phyloP scores from a whole-genome alignment of 2,888 invertebrate species.

The Palloptera scutellata region DNA sequence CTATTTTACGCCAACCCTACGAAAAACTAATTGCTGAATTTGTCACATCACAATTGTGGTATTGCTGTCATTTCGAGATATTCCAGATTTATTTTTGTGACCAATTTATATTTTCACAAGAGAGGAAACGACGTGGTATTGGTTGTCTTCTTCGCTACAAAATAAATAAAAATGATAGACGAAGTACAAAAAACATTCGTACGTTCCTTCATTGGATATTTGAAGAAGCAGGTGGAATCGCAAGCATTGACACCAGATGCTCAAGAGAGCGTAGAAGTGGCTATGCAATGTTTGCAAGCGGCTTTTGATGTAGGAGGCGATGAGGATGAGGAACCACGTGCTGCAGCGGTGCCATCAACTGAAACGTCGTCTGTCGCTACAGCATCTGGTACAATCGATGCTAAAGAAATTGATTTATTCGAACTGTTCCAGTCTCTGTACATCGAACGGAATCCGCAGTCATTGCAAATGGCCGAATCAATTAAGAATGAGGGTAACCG shows the following conservation, averaged over 20 bases:
- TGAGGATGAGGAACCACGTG: slow-evolving; percentile 40
- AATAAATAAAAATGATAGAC: slow-evolving; percentile 53
- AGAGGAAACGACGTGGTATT: too few relatives aligned
- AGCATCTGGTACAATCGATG: slow-evolving; percentile 25
- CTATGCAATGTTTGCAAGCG: slow-evolving; percentile 92
- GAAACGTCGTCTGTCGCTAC: slow-evolving; percentile 27
- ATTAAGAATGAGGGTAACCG: slow-evolving; percentile 88
- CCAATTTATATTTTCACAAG: too few relatives aligned
- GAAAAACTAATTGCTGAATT: too few relatives aligned
- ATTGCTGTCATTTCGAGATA: too few relatives aligned
- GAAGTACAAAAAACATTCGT: slow-evolving; percentile 62
- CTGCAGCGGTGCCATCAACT: slow-evolving; percentile 34
- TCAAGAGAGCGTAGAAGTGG: slow-evolving; percentile 78
- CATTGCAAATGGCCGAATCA: slow-evolving; percentile 77
- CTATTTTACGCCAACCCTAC: too few relatives aligned
- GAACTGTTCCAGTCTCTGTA: slow-evolving; percentile 64
- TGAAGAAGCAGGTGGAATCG: slow-evolving; percentile 57
- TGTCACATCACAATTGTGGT: too few relatives aligned
- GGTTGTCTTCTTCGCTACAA: too few relatives aligned
- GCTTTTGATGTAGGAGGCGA: slow-evolving; percentile 76
- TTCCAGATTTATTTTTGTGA: too few relatives aligned
- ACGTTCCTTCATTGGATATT: slow-evolving; percentile 58
- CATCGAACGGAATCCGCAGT: slow-evolving; percentile 65
- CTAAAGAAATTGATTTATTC: slow-evolving; percentile 63
- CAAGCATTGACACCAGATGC: slow-evolving; percentile 56